These are phyloP conservation scores for Microlaimidae sp. DNA, from an alignment of 2,888 invertebrate species.

Conservation along the genomic window DNA sequence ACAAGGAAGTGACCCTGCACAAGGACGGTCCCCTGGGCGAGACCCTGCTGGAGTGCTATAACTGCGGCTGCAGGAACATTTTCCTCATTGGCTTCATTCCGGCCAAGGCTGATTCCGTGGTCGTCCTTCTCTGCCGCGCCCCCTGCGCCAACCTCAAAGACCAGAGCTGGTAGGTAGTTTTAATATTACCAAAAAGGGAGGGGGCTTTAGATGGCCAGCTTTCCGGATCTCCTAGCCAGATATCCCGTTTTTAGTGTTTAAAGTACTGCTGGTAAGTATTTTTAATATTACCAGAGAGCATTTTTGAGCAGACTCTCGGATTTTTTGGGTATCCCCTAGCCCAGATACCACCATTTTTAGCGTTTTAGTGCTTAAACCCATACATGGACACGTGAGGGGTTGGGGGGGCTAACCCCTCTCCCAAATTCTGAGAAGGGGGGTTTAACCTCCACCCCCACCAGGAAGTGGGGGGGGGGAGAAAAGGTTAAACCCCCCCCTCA, in stretches of 20 bases:
- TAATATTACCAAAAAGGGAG: not conserved
- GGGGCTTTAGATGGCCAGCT: not conserved
- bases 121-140: conserved; percentile 85
- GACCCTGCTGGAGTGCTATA: conserved; percentile 92
- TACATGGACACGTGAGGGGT: too few relatives aligned
- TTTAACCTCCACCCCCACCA: too few relatives aligned
- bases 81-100: conserved; percentile 97
- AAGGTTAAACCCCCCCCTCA: too few relatives aligned
- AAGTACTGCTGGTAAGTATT: too few relatives aligned
- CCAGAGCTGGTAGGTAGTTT: conserved; percentile 66
- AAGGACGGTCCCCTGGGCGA: conserved; percentile 92
- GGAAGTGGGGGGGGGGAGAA: too few relatives aligned
- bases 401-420: too few relatives aligned
- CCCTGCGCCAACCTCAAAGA: conserved; percentile 94
- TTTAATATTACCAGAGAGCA: too few relatives aligned
- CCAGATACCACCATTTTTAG: too few relatives aligned
- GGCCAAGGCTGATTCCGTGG: conserved; percentile 94
- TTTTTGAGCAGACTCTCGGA: too few relatives aligned
- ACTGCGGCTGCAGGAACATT: conserved; percentile 91
- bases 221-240: not conserved
- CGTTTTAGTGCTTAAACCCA: too few relatives aligned
- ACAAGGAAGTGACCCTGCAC: conserved; percentile 94
- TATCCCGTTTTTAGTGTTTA: not conserved
- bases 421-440: too few relatives aligned
- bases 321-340: too few relatives aligned